Percentiles rank a stretch among this genome's conserved stretches.
phyloP scores from a whole-genome alignment of 2,113 vertebrate genomes.

The Gopherus evgoodei region DNA sequence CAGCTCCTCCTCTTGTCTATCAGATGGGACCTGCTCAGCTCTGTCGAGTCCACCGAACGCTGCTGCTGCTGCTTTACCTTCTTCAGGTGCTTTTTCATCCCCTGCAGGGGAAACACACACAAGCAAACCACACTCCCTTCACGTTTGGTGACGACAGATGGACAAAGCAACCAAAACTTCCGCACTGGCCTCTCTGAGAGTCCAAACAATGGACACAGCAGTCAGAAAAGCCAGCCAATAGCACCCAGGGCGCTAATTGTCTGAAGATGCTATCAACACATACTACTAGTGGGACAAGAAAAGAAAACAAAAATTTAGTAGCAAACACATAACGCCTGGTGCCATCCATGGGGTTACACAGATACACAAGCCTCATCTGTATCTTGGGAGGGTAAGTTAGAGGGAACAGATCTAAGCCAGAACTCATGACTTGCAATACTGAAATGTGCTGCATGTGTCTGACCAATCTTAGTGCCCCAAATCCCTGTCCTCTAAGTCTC shows the following conservation, averaged over 20 bases:
- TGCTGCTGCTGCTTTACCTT: background rate
- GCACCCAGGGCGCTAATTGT: background rate
- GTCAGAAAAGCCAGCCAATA: background rate
- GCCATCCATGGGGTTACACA: background rate
- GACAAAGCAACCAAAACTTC: no score
- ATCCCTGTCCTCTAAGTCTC: background rate
- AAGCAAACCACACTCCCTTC: accelerated
- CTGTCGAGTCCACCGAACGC: background rate
- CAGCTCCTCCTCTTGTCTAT: background rate
- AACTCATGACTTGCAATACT: background rate
- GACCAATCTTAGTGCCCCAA: background rate
- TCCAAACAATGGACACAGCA: background rate
- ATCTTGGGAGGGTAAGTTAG: background rate
- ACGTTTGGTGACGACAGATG: accelerated
- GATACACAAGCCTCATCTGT: background rate
- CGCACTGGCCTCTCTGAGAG: background rate
- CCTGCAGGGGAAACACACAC: conserved; percentile 17
- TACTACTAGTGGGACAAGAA: background rate
- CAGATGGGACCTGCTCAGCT: accelerated
- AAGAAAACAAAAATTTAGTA: background rate
- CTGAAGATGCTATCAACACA: background rate
- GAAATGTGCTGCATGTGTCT: background rate
- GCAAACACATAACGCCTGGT: background rate
- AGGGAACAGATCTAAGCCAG: background rate
- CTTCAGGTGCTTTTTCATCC: background rate